A percentile compares a stretch with the other conserved stretches of the same genome.
phyloP scores from a whole-genome alignment of 2,113 vertebrate genomes.

The Bothrops jararaca region DNA sequence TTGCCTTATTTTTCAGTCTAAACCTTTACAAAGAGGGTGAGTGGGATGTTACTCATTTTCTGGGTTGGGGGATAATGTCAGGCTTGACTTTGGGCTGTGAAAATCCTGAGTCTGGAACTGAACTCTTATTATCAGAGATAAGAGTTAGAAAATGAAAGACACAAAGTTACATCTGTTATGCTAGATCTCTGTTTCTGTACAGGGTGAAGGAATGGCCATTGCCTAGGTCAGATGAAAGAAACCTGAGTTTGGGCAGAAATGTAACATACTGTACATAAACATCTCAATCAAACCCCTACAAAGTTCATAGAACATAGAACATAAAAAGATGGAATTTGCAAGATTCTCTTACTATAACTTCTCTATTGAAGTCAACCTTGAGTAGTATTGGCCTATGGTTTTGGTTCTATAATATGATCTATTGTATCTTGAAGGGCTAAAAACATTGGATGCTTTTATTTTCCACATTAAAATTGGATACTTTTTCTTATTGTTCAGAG shows the following conservation, averaged over 20 bases:
- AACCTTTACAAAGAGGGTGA: neutral
- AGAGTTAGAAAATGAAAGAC: neutral
- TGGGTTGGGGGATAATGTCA: neutral
- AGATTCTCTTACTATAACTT: neutral
- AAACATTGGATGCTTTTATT: neutral
- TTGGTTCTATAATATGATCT: neutral
- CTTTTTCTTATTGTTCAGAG: neutral
- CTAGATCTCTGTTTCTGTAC: neutral
- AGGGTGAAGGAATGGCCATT: neutral
- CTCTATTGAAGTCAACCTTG: neutral
- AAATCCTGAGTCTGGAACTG: neutral
- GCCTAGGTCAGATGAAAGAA: neutral
- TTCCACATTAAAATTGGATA: neutral
- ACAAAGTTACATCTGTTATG: neutral
- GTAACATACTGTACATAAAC: neutral
- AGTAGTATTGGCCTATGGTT: neutral
- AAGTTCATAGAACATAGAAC: neutral
- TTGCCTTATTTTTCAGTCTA: neutral
- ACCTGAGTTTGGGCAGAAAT: neutral
- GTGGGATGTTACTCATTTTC: neutral
- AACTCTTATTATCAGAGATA: neutral
- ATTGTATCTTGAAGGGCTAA: neutral
- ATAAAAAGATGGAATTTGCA: neutral
- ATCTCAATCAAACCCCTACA: neutral
- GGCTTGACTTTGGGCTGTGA: neutral